These are phyloP conservation scores for Proteles cristata DNA, from an alignment of 2,113 vertebrate genomes.

Conservation along the genomic window DNA sequence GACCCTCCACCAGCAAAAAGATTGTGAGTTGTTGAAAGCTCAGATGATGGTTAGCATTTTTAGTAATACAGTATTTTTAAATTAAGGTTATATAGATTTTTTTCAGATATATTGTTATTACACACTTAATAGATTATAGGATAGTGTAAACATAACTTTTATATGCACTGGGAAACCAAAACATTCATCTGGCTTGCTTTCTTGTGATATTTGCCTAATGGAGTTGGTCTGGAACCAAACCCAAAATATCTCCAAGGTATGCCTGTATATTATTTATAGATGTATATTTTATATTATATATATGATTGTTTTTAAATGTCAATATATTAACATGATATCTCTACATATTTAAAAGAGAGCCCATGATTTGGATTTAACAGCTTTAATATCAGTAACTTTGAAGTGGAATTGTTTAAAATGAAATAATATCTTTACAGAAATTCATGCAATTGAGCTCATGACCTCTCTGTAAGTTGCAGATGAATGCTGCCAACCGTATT, in stretches of 20 bases:
- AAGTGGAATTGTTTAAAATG: slow-evolving; percentile 47
- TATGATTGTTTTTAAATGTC: not conserved
- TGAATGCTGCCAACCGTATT: not conserved
- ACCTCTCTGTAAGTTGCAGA: not conserved
- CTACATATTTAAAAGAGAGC: not conserved
- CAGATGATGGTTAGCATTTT: not conserved
- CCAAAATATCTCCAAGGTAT: not conserved
- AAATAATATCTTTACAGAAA: slow-evolving; percentile 2
- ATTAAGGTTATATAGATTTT: not conserved
- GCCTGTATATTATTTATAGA: not conserved
- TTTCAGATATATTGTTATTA: not conserved
- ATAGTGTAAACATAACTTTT: not conserved
- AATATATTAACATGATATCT: not conserved
- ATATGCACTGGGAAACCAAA: not conserved
- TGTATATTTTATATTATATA: not conserved
- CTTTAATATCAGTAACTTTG: slow-evolving; percentile 18
- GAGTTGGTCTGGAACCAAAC: not conserved
- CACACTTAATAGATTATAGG: not conserved
- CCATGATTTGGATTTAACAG: not conserved
- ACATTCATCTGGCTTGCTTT: not conserved
- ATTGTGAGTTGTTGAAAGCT: not conserved
- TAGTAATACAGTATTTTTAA: not conserved
- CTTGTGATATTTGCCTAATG: not conserved
- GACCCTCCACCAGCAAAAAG: not conserved
- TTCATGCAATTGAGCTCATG: not conserved